Base-by-base conservation (phyloP, 1,140 invertebrate genomes). In the Idris sp. region DNA sequence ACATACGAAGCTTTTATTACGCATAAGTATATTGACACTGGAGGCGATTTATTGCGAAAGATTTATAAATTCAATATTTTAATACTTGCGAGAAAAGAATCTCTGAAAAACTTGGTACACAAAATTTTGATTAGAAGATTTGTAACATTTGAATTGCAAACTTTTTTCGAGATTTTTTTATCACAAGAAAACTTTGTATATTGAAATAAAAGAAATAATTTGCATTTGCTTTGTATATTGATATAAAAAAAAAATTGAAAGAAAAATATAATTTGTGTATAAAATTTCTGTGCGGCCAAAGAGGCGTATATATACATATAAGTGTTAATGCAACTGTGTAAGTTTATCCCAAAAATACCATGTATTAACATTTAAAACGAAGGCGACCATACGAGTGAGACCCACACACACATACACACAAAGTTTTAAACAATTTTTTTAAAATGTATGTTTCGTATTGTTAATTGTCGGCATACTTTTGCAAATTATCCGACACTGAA, bases 221-320 rank as follows among this genome's bases (percentile, higher is more conserved):
- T n/a, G n/a, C n/a, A n/a, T n/a, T n/a, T n/a, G n/a, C n/a, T n/a
- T n/a, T n/a, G n/a, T n/a, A n/a, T n/a, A n/a, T n/a, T n/a, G n/a
- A 22, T 22, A 22, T 4, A 22, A 22, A 22, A 22, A 22, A 22
- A 22, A 22, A 22, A 22, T 22, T 22, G 19, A 22, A 22, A 22
- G 19, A 6, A 22, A 22, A 22, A 22, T 4, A 22, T 2, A 22
- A 14, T 53, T 43, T 36, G 16, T 54, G 31, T 65, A 46, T 46
- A 54, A 44, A 75, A 35, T 58, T 18, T 58, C 7, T 48, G 18
- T 64, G 59, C 44, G 62, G 62, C 65, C 65, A 64, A 67, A 40
- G 59, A 62, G 67, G 69, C 41, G 58, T 76, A 75, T 62, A 74
- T 64, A 68, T 75, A 69, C 67, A 30, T n/a, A 74, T 56, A 15